Evolutionary conservation across 2,888 invertebrate species (phyloP), one percentile per base, ranked within the genome.

Genomic region (Sepioteuthis lessoniana): DNA sequence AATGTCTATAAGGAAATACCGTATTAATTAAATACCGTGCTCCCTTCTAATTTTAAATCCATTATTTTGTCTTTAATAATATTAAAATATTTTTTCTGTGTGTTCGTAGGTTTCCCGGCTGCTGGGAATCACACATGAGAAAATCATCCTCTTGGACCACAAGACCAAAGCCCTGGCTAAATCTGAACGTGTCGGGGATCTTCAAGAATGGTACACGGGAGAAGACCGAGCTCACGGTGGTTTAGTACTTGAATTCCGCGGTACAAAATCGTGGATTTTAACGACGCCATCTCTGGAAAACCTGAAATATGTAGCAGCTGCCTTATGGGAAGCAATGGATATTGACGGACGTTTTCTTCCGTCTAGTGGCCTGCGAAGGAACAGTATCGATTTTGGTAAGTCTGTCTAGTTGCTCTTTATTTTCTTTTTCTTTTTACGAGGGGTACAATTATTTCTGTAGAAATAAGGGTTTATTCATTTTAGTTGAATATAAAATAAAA

Each of bases 261-360:
- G 98, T 94, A 97, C 98, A 95, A 97, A 98, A 96, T 96, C 97
- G 21, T 97, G 97, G 97, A 95, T 96, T 42, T 97, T 96, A 96
- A 98, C 97, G 96, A 97, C 97, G 97, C 97, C 98, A 94, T 97
- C 98, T 94, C 97, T 96, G 42, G 97, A 97, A 94, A 96, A 96
- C 95, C 96, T 97, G 95, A 97, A 98, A 96, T 97, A 98, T 95
- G 97, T 98, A 93, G 97, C 97, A 91, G 97, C 97, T 94, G 97
- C 97, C 93, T 97, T 98, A 96, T 98, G 98, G 97, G 98, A 98
- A 97, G 98, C 98, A 96, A 98, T 98, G 97, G 97, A 98, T 96
- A 97, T 98, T 97, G 96, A 97, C 94, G 96, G 96, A 0, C 95
- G 96, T 38, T 96, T 96, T 94, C 95, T 97, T 16, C 96, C 96